A percentile compares a stretch with the other conserved stretches of the same genome.
These are phyloP conservation scores for Ameiurus melas DNA, from an alignment of 2,113 vertebrate genomes.

Conservation along the genomic window DNA sequence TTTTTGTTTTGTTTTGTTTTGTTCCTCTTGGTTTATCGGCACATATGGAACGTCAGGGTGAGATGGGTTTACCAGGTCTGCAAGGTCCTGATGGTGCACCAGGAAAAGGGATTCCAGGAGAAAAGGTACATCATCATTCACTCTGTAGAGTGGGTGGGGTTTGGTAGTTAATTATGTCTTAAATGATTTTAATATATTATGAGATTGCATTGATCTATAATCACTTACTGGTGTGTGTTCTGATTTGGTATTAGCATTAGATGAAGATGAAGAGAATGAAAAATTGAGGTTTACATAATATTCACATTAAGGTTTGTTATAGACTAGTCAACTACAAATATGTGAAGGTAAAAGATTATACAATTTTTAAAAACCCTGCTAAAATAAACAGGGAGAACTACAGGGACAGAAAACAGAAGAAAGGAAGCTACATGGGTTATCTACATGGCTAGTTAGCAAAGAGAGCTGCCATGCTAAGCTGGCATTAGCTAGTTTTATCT, in stretches of 20 bases:
- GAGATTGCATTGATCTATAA: not conserved
- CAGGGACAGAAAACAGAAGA: not conserved
- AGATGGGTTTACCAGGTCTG: constrained; percentile 64
- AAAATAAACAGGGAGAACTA: no score
- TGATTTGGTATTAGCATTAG: not conserved
- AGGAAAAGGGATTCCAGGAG: constrained; percentile 70
- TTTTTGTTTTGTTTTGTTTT: not conserved
- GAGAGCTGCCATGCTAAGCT: no score
- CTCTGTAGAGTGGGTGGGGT: not conserved
- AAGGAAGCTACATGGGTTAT: no score
- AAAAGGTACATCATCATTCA: constrained; percentile 63
- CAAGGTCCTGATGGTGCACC: constrained; percentile 64
- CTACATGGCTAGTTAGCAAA: no score
- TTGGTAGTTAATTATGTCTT: not conserved
- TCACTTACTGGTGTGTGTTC: not conserved
- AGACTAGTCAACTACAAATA: not conserved
- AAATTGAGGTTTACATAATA: not conserved
- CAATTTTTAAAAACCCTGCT: not conserved
- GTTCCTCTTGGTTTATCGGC: constrained; percentile 8
- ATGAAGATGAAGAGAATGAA: not conserved
- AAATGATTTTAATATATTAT: not conserved
- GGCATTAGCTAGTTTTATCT: no score
- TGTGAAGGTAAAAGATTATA: not conserved
- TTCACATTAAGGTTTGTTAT: not conserved
- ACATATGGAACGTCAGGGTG: constrained; percentile 60